Percentiles rank a stretch among this genome's conserved stretches.
Conservation (phyloP, 2,888 invertebrate species). For the Torymus auratus region DNA sequence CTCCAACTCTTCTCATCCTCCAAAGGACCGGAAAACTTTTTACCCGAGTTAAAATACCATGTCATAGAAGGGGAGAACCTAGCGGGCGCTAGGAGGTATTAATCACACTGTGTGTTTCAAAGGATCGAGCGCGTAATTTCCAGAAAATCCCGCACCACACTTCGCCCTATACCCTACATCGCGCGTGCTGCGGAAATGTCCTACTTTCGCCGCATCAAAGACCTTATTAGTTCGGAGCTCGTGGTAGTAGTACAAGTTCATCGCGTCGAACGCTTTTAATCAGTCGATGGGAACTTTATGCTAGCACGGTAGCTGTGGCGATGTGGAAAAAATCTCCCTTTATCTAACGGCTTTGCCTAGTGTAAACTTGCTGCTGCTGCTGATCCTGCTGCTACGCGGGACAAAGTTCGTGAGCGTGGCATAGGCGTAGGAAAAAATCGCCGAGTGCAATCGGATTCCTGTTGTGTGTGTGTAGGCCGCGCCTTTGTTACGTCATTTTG, state of each 20-base stretch:
- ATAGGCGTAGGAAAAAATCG: no score
- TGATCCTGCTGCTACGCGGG: no score
- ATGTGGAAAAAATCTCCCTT: not conserved
- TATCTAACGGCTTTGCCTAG: not conserved
- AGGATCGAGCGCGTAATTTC: conserved; percentile 23
- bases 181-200: conserved; percentile 6
- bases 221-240: conserved; percentile 18
- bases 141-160: conserved; percentile 16
- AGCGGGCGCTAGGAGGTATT: not conserved
- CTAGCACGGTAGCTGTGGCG: no score
- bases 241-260: conserved; percentile 19
- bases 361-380: no score
- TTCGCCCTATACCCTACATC: not conserved
- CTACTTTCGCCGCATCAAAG: conserved; percentile 46
- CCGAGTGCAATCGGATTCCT: no score
- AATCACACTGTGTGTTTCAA: conserved; percentile 30
- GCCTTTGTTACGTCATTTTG: no score
- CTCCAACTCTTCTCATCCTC: not conserved
- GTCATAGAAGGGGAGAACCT: not conserved
- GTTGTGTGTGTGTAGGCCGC: no score
- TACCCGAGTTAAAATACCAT: not conserved
- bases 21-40: conserved; percentile 20
- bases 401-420: no score
- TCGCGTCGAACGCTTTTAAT: conserved; percentile 47
- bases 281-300: conserved; percentile 46